Evolutionary conservation across 2,113 vertebrate species (phyloP).

Genomic region (Oreochromis spilurus): DNA sequence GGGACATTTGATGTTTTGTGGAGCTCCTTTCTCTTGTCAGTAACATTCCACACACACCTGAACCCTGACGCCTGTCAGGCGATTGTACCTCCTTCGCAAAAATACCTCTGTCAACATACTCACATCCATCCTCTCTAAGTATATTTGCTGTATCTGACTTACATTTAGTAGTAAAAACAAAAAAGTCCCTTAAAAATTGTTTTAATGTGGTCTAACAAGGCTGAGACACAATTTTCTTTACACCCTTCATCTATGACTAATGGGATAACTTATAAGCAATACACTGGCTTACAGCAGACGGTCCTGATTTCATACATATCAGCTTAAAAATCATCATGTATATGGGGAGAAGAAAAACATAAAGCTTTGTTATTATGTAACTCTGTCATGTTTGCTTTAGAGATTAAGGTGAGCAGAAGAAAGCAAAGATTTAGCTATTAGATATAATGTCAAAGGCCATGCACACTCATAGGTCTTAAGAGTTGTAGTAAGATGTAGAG

Average conservation of each 20-base stretch:
- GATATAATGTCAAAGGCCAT: neutral
- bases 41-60: constrained; percentile 59
- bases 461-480: neutral
- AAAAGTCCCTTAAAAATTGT: neutral
- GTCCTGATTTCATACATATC: neutral
- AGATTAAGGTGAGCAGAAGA: neutral
- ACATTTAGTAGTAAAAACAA: neutral
- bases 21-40: constrained; percentile 11
- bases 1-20: constrained; percentile 19
- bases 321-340: neutral
- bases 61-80: constrained; percentile 5
- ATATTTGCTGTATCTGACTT: neutral
- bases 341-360: neutral
- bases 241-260: neutral
- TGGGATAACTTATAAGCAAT: neutral
- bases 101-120: neutral
- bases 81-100: neutral
- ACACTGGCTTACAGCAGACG: neutral
- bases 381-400: neutral
- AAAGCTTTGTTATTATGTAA: neutral
- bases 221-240: neutral
- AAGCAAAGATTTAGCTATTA: neutral
- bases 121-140: neutral
- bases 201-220: neutral
- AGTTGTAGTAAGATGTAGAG: neutral